These are phyloP conservation scores for Calliopsis andreniformis DNA, from an alignment of 1,140 invertebrate genomes.

Conservation along the genomic window DNA sequence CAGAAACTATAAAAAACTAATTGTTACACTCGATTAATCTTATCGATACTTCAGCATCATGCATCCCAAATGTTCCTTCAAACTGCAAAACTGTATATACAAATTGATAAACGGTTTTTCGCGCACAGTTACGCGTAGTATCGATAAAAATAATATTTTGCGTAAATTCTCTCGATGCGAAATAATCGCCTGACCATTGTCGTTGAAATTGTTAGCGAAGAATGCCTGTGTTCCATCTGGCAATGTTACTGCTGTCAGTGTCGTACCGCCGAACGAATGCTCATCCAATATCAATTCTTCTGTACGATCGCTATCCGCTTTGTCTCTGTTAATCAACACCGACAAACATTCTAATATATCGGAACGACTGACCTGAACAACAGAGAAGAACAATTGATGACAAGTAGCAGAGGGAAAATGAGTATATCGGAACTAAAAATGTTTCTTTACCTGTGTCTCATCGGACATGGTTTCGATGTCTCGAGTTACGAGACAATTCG, in stretches of 20 bases:
- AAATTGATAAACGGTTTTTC: neutral
- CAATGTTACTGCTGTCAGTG: conserved; percentile 74
- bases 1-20: neutral
- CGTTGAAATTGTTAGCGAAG: conserved; percentile 67
- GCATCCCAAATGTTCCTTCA: too few relatives aligned
- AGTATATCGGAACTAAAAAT: neutral
- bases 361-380: conserved; percentile 61
- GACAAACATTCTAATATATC: conserved; percentile 73
- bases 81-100: too few relatives aligned
- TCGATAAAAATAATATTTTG: neutral
- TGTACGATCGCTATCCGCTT: conserved; percentile 53
- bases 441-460: conserved; percentile 20
- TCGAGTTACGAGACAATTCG: conserved; percentile 52
- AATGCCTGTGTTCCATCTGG: conserved; percentile 77
- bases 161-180: neutral
- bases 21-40: neutral
- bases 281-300: conserved; percentile 72
- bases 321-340: conserved; percentile 70
- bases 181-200: conserved; percentile 60
- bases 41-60: neutral
- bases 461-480: conserved; percentile 45
- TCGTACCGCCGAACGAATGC: conserved; percentile 65
- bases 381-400: neutral
- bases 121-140: neutral
- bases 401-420: neutral